Evolutionary conservation across 1,140 invertebrate genomes (phyloP), one percentile per base, ranked within the genome.

Genomic region (Lineus longissimus): DNA sequence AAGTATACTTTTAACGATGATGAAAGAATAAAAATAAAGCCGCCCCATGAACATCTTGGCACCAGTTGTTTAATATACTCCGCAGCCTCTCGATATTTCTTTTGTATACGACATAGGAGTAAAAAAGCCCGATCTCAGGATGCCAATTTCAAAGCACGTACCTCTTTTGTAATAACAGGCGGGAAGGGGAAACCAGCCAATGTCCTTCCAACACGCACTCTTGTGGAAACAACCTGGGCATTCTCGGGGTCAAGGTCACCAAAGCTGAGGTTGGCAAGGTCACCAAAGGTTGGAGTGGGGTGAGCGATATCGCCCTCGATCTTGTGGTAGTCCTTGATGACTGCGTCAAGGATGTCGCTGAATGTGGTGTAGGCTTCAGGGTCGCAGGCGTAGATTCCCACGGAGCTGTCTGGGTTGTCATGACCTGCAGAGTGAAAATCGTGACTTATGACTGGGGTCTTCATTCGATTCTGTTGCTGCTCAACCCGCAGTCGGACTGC

Each of bases 131-230:
- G n/a, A n/a, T n/a, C n/a, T n/a, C n/a, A n/a, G n/a, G n/a, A n/a
- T n/a, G n/a, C n/a, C n/a, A n/a, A 36, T 7, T 36, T 4, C 4
- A 36, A 36, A 4, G 33, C 15, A 15, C 33, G 55, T 64, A 72
- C 72, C 69, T 70, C 70, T 63, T 68, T 72, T 41, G 68, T 72
- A 11, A 73, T 45, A n/a, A 68, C 94, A 51, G 94, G 94, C 85
- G 96, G 97, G 88, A 97, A 98, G 40, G 95, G 93, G 81, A 95
- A 97, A 41, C 94, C 94, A 54, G 86, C 83, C 15, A 94, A 76
- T 73, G 92, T 92, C 72, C 94, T 90, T 59, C 94, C 94, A 82
- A 94, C 96, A 71, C 95, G 89, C 17, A 98, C 93, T 77, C 95
- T 89, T 69, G 95, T 98, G 30, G 94, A 97, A 58, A 97, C 90